Base-by-base conservation (phyloP, 2,113 vertebrate species). In the Platanista minor region DNA sequence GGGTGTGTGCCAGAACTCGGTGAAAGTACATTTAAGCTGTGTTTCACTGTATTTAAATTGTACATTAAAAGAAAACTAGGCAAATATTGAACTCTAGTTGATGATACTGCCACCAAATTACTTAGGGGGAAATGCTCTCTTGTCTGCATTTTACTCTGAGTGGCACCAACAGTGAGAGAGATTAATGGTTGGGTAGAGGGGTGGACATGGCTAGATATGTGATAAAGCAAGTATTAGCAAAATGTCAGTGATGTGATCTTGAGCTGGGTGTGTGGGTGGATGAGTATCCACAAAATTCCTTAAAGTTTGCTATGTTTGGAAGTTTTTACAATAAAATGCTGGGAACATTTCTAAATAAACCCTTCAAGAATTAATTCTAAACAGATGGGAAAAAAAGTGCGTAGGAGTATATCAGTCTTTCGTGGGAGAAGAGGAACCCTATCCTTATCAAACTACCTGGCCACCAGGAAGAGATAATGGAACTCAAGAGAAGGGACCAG, bases 31-130 rank as follows among this genome's bases (percentile, higher is more conserved):
- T 75, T 54, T 43, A 23, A 82, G 74, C 49, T 67, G 21, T 64
- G 36, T 92, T 89, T 84, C 33, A 43, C 20, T n/a, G 27, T 85
- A 27, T 85, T 95, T 81, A n/a, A 80, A 36, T 69, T 87, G 74
- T 82, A 25, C 14, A 41, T 89, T 72, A 13, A 64, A 54, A 80
- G 62, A 75, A 82, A 49, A 43, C 15, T 39, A 64, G 72, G 21
- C 33, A 81, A 61, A 61, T 67, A 25, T 20, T 59, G 41, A 93
- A 43, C 27, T 89, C 69, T 80, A 11, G 49, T 61, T 91, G 80
- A 67, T 74, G 57, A 49, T 36, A 18, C 41, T 54, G 15, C 78
- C 61, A 62, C 13, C 17, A n/a, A 14, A 13, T 93, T 90, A 52
- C 84, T 36, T 23, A 36, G 2, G 83, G 67, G 66, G 36, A 81